Conservation (phyloP, 2,888 invertebrate genomes). For the Pelosia muscerda region DNA sequence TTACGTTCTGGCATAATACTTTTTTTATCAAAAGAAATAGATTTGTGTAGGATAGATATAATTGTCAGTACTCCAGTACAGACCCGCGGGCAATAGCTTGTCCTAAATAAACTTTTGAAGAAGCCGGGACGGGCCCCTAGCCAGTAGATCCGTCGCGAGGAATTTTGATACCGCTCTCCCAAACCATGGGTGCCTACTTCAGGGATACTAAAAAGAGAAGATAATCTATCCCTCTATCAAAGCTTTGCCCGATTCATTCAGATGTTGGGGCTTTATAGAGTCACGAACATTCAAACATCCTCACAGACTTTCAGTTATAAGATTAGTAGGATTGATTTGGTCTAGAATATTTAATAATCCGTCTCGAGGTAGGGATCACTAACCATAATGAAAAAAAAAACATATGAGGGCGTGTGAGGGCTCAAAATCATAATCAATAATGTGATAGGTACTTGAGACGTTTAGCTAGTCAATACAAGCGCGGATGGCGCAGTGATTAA, state of each 20-base stretch:
- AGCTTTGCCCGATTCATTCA: too few relatives aligned
- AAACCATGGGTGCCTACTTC: too few relatives aligned
- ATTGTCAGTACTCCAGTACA: not conserved
- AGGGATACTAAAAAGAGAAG: too few relatives aligned
- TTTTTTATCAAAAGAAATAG: not conserved
- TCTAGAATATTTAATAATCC: not conserved
- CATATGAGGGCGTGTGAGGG: not conserved
- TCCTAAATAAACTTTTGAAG: not conserved
- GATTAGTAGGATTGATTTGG: not conserved
- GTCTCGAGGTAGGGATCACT: not conserved
- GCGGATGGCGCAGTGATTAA: constrained; percentile 1
- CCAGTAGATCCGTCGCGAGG: too few relatives aligned
- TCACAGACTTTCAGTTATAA: too few relatives aligned
- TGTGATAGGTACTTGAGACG: not conserved
- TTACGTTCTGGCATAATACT: not conserved
- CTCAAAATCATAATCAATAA: not conserved
- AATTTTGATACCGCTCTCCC: too few relatives aligned
- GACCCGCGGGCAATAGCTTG: not conserved
- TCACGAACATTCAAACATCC: too few relatives aligned
- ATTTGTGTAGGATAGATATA: not conserved
- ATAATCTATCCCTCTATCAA: too few relatives aligned
- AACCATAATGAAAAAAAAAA: not conserved
- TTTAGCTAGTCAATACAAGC: not conserved
- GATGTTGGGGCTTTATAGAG: too few relatives aligned
- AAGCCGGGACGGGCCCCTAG: not conserved